Evolutionary conservation across 2,797 vertebrate genomes (phyloP).

Genomic region (Sebastes trivittatus): DNA sequence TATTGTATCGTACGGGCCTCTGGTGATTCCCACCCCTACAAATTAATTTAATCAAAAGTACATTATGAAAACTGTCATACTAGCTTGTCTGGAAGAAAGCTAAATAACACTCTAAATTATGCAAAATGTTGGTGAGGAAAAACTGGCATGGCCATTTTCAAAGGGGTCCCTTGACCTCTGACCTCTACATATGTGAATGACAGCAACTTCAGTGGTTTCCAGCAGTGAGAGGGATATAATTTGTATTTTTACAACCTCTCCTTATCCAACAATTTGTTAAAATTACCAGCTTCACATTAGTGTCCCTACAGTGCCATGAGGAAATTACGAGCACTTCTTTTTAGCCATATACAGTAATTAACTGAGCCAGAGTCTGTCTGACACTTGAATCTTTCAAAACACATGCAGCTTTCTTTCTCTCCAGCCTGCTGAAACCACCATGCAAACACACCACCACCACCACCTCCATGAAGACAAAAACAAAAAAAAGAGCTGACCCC

Average conservation of each 20-base stretch:
- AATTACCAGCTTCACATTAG: slow-evolving; percentile 53
- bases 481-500: neutral
- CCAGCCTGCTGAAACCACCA: slow-evolving; percentile 34
- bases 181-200: neutral
- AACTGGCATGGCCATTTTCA: no score
- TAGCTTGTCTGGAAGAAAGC: no score
- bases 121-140: no score
- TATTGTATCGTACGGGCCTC: no score
- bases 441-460: slow-evolving; percentile 42
- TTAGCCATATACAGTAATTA: slow-evolving; percentile 62
- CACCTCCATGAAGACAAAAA: slow-evolving; percentile 28
- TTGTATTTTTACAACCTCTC: slow-evolving; percentile 52
- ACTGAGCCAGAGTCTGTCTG: slow-evolving; percentile 32
- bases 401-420: slow-evolving; percentile 25
- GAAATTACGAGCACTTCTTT: slow-evolving; percentile 35
- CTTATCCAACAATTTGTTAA: slow-evolving; percentile 44
- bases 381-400: slow-evolving; percentile 24
- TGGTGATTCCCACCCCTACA: no score
- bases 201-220: neutral
- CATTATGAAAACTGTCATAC: no score
- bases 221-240: slow-evolving; percentile 29
- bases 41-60: neutral
- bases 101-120: no score
- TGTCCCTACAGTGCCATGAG: slow-evolving; percentile 50
- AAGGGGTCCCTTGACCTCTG: no score